Evolutionary conservation across 2,888 invertebrate genomes (phyloP).

Genomic region (Schizotus pectinicornis): DNA sequence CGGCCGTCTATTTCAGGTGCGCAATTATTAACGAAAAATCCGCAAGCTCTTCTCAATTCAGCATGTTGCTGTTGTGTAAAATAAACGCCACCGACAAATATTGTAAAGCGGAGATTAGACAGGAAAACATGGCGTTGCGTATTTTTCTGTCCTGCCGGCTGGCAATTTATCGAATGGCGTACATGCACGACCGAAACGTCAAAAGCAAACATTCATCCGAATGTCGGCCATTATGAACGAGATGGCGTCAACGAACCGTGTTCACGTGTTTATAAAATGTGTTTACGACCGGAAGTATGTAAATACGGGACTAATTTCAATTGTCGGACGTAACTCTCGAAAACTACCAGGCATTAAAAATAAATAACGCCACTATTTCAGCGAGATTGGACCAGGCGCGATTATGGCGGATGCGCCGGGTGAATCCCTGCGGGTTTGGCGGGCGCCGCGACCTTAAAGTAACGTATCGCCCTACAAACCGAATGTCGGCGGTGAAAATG

Average conservation of each 20-base stretch:
- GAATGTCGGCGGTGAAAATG: conserved; percentile 33
- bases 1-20: background rate
- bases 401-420: too few relatives aligned
- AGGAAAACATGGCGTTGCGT: conserved; percentile 8
- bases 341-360: too few relatives aligned
- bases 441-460: too few relatives aligned
- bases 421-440: too few relatives aligned
- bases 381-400: too few relatives aligned
- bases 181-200: conserved; percentile 21
- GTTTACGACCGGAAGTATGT: too few relatives aligned
- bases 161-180: conserved; percentile 21
- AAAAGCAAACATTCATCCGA: conserved; percentile 22
- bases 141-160: conserved; percentile 12
- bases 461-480: conserved; percentile 20
- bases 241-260: conserved; percentile 26
- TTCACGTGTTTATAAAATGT: too few relatives aligned
- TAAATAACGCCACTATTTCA: too few relatives aligned
- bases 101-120: conserved; percentile 12
- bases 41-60: conserved; percentile 4
- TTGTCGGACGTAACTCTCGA: too few relatives aligned
- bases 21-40: background rate
- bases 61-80: background rate
- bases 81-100: conserved; percentile 19
- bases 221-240: conserved; percentile 26
- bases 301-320: too few relatives aligned